A percentile compares a stretch with the other conserved stretches of the same genome.
Evolutionary conservation across 2,888 invertebrate genomes (phyloP).

Genomic region (Plagiodera versicolora): DNA sequence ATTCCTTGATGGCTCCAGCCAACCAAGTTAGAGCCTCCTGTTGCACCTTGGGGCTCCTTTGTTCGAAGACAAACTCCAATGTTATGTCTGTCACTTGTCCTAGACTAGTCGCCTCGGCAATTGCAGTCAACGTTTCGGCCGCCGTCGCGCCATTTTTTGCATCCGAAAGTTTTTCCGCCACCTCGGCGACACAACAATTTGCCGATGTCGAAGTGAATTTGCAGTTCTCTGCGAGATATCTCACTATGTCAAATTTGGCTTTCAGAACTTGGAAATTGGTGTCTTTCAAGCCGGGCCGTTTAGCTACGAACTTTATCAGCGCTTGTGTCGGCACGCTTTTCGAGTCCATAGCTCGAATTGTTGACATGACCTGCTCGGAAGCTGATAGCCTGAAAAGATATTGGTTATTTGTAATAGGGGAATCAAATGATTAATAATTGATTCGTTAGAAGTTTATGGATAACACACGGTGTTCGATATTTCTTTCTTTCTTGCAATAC

Average conservation of each 20-base stretch:
- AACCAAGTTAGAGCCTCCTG: slow-evolving; percentile 85
- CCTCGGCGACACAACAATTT: slow-evolving; percentile 74
- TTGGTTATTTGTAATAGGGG: neutral
- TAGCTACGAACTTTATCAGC: slow-evolving; percentile 70
- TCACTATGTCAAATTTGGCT: slow-evolving; percentile 76
- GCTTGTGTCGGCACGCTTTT: slow-evolving; percentile 74
- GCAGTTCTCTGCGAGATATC: slow-evolving; percentile 75
- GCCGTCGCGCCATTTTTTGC: slow-evolving; percentile 73
- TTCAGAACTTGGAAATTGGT: slow-evolving; percentile 92
- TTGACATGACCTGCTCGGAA: slow-evolving; percentile 70
- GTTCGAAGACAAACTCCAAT: slow-evolving; percentile 73
- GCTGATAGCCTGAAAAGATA: slow-evolving; percentile 62
- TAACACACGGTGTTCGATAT: no score
- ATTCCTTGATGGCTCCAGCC: slow-evolving; percentile 76
- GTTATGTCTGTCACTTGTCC: slow-evolving; percentile 74
- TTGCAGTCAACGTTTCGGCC: slow-evolving; percentile 69
- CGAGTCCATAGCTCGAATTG: slow-evolving; percentile 64
- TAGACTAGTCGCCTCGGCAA: slow-evolving; percentile 78
- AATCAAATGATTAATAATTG: no score
- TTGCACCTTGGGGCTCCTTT: slow-evolving; percentile 91
- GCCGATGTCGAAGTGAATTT: slow-evolving; percentile 72
- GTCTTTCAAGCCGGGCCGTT: slow-evolving; percentile 86
- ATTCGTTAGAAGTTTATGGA: no score
- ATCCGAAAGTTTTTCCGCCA: slow-evolving; percentile 85
- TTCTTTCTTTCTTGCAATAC: no score